Conservation (phyloP, 1,140 invertebrate genomes). For the Ips typographus region DNA sequence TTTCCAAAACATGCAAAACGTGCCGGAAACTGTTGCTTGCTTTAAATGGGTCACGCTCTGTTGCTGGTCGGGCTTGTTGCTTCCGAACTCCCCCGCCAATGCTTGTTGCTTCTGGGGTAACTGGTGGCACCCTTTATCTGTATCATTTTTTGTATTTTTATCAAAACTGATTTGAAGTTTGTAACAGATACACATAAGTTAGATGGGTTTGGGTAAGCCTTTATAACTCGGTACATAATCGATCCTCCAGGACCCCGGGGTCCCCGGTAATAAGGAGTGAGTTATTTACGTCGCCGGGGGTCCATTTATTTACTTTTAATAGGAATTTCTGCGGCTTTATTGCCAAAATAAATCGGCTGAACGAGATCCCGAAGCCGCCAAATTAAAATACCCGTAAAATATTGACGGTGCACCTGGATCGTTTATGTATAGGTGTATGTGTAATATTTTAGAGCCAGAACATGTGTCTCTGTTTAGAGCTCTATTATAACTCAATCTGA, state of each 20-base stretch:
- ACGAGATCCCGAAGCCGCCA: conserved; percentile 26
- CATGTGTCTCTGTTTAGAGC: no score
- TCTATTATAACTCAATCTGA: no score
- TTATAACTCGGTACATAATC: conserved; percentile 13
- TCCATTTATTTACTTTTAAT: conserved; percentile 50
- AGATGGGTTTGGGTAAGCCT: no score
- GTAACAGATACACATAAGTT: no score
- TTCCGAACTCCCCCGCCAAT: background rate
- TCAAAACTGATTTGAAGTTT: no score
- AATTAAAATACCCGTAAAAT: conserved; percentile 43
- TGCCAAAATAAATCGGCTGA: conserved; percentile 44
- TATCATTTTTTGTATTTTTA: no score
- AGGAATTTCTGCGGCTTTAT: conserved; percentile 48
- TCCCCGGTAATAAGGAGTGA: conserved; percentile 42
- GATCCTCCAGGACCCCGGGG: conserved; percentile 34
- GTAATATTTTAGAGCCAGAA: no score
- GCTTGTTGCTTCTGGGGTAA: background rate
- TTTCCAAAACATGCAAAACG: no score
- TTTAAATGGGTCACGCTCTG: background rate
- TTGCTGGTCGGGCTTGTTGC: background rate
- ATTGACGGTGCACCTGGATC: conserved; percentile 28
- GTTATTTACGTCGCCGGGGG: conserved; percentile 47
- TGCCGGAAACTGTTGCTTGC: background rate
- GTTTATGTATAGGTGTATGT: background rate
- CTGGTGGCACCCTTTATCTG: no score